These are phyloP conservation scores for Gymnocheta viridis DNA, from an alignment of 2,888 invertebrate species.

Conservation along the genomic window DNA sequence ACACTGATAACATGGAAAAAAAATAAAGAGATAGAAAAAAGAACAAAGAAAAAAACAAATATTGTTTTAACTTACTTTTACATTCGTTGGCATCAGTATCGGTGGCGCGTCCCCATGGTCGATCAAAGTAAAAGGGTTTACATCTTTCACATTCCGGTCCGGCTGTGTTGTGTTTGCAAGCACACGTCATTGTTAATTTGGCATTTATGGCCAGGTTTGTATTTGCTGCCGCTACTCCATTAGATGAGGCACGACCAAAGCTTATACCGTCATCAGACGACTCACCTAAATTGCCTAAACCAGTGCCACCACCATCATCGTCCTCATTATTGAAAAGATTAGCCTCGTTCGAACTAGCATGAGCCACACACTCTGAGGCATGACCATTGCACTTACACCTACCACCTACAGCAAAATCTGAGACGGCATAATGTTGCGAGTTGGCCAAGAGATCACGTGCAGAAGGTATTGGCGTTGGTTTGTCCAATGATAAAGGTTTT, in stretches of 20 bases:
- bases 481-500: conserved; percentile 4
- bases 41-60: background rate
- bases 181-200: conserved; percentile 89
- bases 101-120: conserved; percentile 99
- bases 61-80: conserved; percentile 90
- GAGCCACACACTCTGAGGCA: conserved; percentile 93
- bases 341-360: conserved; percentile 70
- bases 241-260: conserved; percentile 69
- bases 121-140: conserved; percentile 98
- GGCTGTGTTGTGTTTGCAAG: conserved; percentile 99
- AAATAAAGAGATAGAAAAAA: background rate
- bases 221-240: conserved; percentile 17
- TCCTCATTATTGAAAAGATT: conserved; percentile 80
- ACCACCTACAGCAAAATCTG: conserved; percentile 98
- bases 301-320: conserved; percentile 81
- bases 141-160: conserved; percentile 99
- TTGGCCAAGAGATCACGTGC: conserved; percentile 78
- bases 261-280: conserved; percentile 77
- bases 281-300: conserved; percentile 86
- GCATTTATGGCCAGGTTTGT: conserved; percentile 66
- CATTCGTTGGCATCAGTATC: conserved; percentile 98
- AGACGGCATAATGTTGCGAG: conserved; percentile 95
- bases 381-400: conserved; percentile 99
- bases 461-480: conserved; percentile 55
- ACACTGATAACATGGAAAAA: background rate